phyloP scores from a whole-genome alignment of 2,888 invertebrate genomes.

The Aethes cnicana region DNA sequence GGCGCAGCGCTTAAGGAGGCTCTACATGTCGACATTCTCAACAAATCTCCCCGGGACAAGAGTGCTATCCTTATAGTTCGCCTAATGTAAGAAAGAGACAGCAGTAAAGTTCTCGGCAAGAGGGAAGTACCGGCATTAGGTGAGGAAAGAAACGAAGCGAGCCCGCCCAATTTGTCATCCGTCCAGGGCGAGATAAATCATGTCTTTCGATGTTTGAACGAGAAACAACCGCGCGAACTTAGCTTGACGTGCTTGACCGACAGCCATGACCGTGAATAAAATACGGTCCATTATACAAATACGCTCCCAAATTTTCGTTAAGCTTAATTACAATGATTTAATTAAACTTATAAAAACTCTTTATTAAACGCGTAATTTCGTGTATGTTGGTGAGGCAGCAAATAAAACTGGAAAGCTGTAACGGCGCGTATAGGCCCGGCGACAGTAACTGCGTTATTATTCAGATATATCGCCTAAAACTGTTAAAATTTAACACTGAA shows the following conservation, averaged over 20 bases:
- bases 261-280: slow-evolving; percentile 9
- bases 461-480: slow-evolving; percentile 15
- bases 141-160: slow-evolving; percentile 41
- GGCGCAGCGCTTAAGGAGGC: slow-evolving; percentile 44
- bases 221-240: not conserved
- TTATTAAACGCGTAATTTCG: slow-evolving; percentile 8
- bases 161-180: slow-evolving; percentile 44
- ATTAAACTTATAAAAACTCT: not conserved
- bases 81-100: too few species aligned
- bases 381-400: slow-evolving; percentile 1
- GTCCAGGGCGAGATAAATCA: slow-evolving; percentile 35
- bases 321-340: too few species aligned
- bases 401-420: slow-evolving; percentile 18
- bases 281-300: slow-evolving; percentile 10
- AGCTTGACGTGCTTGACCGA: slow-evolving; percentile 7
- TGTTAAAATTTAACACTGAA: slow-evolving; percentile 1
- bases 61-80: too few species aligned
- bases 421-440: not conserved
- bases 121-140: too few species aligned
- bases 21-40: too few species aligned
- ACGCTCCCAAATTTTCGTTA: not conserved
- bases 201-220: slow-evolving; percentile 7
- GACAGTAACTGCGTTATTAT: slow-evolving; percentile 6
- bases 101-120: too few species aligned
- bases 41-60: too few species aligned